phyloP scores from a whole-genome alignment of 2,113 vertebrate species.

The Hiodon tergisus region DNA sequence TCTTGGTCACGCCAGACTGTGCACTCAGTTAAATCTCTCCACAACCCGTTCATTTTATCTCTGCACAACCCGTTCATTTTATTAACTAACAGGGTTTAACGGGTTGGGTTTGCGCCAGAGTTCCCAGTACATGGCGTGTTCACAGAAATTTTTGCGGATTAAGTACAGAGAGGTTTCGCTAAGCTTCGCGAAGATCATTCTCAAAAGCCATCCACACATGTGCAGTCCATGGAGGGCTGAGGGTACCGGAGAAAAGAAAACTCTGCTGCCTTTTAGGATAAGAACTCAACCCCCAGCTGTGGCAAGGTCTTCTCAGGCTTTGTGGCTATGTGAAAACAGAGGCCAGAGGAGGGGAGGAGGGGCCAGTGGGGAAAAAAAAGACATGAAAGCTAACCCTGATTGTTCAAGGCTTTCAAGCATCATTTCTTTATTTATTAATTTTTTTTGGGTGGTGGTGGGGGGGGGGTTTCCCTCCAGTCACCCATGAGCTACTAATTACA shows the following conservation, averaged over 20 bases:
- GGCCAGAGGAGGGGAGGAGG: constrained; percentile 38
- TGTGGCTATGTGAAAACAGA: constrained; percentile 3
- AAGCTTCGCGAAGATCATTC: too few relatives aligned
- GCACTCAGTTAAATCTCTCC: constrained; percentile 24
- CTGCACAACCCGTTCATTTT: background rate
- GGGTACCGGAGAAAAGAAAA: constrained; percentile 26
- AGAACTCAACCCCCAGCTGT: background rate
- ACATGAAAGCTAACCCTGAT: constrained; percentile 33
- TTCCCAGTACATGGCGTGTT: too few relatives aligned
- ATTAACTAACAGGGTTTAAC: background rate
- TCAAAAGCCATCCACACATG: too few relatives aligned
- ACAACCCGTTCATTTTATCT: constrained; percentile 26
- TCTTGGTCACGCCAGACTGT: constrained; percentile 9
- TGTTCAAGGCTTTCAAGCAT: constrained; percentile 42
- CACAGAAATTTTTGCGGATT: too few relatives aligned
- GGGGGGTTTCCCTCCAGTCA: constrained; percentile 42
- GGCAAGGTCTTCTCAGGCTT: constrained; percentile 12
- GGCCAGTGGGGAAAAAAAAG: constrained; percentile 41
- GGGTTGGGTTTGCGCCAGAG: background rate
- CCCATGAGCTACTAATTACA: constrained; percentile 62
- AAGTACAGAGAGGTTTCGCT: too few relatives aligned
- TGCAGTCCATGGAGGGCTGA: too few relatives aligned
- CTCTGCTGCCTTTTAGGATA: constrained; percentile 5
- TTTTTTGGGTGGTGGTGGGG: constrained; percentile 5
- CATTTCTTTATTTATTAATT: background rate